Evolutionary conservation across 2,888 invertebrate species (phyloP).

Genomic region (Uloborus plumipes): DNA sequence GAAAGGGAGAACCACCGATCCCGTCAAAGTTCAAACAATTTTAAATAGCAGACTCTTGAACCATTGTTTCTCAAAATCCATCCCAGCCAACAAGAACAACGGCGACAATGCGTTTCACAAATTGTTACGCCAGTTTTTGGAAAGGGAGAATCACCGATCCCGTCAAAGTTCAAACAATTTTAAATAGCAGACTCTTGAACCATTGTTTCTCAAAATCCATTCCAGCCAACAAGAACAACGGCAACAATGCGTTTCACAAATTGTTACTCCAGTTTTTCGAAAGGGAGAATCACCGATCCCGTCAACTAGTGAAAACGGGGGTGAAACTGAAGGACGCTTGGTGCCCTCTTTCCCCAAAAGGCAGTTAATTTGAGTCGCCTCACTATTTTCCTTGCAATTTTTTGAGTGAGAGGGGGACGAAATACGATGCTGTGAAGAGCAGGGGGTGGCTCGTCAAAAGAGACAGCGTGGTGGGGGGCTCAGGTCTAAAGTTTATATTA

Average conservation of each 20-base stretch:
- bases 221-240: neutral
- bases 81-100: neutral
- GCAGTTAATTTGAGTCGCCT: conserved; percentile 38
- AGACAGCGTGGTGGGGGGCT: conserved; percentile 26
- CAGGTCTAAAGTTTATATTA: conserved; percentile 25
- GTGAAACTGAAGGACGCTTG: neutral
- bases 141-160: conserved; percentile 8
- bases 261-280: conserved; percentile 30
- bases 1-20: conserved; percentile 9
- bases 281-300: conserved; percentile 17
- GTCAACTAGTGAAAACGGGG: conserved; percentile 20
- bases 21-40: no score
- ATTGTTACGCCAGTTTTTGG: conserved; percentile 35
- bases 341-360: neutral
- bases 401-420: neutral
- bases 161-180: no score
- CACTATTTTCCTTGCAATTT: conserved; percentile 1
- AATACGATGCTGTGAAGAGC: neutral
- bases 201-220: no score
- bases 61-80: no score
- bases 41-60: no score
- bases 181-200: no score
- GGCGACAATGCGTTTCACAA: conserved; percentile 29
- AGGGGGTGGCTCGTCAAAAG: conserved; percentile 8
- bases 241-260: conserved; percentile 36